phyloP scores from a whole-genome alignment of 35 echinoderm and acorn worm genomes.

The Holothuria glaberrima region DNA sequence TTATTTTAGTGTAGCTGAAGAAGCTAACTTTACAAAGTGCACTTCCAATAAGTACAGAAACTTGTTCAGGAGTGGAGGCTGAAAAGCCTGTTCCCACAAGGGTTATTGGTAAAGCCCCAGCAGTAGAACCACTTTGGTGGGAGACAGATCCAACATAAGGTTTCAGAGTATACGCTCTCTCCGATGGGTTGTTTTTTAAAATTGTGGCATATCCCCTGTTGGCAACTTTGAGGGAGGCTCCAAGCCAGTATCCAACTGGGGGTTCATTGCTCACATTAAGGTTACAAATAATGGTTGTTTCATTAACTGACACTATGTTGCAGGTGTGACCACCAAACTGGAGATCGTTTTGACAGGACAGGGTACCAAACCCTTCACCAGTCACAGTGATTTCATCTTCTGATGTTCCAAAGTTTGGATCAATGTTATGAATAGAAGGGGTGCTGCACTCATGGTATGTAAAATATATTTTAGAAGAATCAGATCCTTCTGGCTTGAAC shows the following conservation, averaged over 20 bases:
- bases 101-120: conserved; percentile 64
- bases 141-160: conserved; percentile 57
- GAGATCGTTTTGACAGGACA: conserved; percentile 67
- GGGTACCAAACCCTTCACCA: conserved; percentile 76
- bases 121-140: conserved; percentile 58
- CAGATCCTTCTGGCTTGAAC: background rate
- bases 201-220: conserved; percentile 75
- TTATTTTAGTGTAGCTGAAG: conserved; percentile 74
- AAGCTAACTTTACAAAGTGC: conserved; percentile 41
- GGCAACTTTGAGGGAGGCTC: conserved; percentile 63
- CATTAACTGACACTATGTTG: conserved; percentile 6
- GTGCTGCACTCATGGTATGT: conserved; percentile 76
- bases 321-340: conserved; percentile 73
- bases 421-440: conserved; percentile 59
- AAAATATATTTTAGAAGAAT: conserved; percentile 65
- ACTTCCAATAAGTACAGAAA: conserved; percentile 67
- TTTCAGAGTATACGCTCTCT: conserved; percentile 59
- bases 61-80: background rate
- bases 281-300: conserved; percentile 56
- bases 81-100: conserved; percentile 82
- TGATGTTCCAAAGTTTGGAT: conserved; percentile 71
- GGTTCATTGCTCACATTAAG: conserved; percentile 71
- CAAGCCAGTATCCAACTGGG: conserved; percentile 66
- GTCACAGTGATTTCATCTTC: conserved; percentile 59
- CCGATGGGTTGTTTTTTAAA: conserved; percentile 45